phyloP scores from a whole-genome alignment of 2,113 vertebrate genomes.

The Onychorhynchus coronatus region DNA sequence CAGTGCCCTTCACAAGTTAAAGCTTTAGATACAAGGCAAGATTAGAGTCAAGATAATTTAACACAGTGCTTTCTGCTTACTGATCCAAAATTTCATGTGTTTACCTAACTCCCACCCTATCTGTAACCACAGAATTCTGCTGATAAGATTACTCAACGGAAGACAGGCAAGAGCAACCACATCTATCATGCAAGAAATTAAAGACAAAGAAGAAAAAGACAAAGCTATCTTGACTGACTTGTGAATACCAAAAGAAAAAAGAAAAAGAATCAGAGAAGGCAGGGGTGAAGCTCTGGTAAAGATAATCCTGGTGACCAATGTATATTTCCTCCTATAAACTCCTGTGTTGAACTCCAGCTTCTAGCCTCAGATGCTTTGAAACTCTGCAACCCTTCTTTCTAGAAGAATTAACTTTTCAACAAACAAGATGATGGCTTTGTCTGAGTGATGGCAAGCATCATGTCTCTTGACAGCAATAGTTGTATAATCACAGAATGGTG shows the following conservation, averaged over 20 bases:
- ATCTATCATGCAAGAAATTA: constrained; percentile 32
- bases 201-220: not conserved
- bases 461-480: not conserved
- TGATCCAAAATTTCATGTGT: not conserved
- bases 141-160: constrained; percentile 44
- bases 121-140: constrained; percentile 18
- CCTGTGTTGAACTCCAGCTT: not conserved
- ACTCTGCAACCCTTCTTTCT: not conserved
- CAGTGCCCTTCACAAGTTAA: not conserved
- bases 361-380: not conserved
- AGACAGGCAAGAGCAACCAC: not conserved
- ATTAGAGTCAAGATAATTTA: not conserved
- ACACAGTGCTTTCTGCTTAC: not conserved
- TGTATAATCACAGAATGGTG: not conserved
- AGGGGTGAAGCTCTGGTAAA: not conserved
- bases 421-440: not conserved
- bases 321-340: not conserved
- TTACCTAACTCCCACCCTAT: constrained; percentile 20
- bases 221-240: not conserved
- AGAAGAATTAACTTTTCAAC: not conserved
- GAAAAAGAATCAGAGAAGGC: not conserved
- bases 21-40: not conserved
- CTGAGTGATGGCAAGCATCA: not conserved
- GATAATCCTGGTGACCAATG: not conserved
- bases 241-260: not conserved